Conservation (phyloP, 2,797 vertebrate genomes). For the Halcyon smyrnensis region DNA sequence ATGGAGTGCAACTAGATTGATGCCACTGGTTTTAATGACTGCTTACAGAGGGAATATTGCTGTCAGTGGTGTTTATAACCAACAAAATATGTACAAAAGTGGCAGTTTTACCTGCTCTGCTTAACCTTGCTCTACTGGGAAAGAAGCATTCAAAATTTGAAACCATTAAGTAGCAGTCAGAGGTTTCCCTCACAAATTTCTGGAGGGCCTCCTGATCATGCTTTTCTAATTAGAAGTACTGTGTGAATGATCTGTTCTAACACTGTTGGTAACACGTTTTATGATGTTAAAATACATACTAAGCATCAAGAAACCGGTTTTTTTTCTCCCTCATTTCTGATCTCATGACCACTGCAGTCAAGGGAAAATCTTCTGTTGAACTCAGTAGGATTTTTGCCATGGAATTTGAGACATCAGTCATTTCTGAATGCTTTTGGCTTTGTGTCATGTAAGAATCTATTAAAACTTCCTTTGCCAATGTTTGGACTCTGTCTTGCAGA, state of each 20-base stretch:
- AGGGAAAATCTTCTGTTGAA: conserved; percentile 33
- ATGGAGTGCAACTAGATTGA: not conserved
- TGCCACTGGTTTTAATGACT: not conserved
- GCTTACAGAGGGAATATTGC: not conserved
- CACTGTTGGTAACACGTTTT: not conserved
- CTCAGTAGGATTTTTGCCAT: not conserved
- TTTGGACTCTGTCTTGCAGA: conserved; percentile 55
- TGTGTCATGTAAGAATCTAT: conserved; percentile 56
- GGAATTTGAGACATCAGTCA: conserved; percentile 56
- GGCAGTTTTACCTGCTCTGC: not conserved
- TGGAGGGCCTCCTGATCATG: not conserved
- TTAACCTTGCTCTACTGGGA: not conserved
- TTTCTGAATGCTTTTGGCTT: conserved; percentile 60
- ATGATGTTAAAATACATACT: not conserved
- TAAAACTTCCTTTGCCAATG: conserved; percentile 58
- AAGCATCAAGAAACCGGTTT: conserved; percentile 11
- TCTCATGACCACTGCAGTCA: not conserved
- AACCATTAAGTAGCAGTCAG: not conserved
- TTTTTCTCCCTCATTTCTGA: conserved; percentile 25
- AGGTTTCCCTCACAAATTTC: not conserved
- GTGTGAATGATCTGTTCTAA: not conserved
- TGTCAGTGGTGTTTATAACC: conserved; percentile 1
- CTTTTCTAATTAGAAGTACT: conserved; percentile 43
- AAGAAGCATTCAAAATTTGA: not conserved
- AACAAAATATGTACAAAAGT: not conserved